These are phyloP conservation scores for Ahaetulla prasina DNA, from an alignment of 2,113 vertebrate species.

Conservation along the genomic window DNA sequence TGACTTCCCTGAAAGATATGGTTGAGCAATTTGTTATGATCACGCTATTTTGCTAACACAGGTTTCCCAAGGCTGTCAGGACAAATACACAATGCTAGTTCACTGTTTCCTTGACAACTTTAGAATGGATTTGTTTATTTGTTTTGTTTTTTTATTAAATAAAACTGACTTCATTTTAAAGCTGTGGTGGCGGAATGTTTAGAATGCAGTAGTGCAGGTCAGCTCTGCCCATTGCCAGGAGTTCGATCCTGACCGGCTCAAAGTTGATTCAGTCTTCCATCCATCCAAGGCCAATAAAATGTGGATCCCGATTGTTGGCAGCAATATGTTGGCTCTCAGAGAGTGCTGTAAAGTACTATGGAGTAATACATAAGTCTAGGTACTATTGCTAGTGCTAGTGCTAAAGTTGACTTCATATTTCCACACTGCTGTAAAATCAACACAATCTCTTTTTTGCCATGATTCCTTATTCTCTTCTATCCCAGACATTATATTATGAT, in stretches of 20 bases:
- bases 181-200: background rate
- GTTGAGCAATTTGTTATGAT: background rate
- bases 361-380: background rate
- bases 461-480: background rate
- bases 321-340: background rate
- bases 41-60: background rate
- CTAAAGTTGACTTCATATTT: background rate
- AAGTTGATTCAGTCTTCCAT: background rate
- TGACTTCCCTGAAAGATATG: background rate
- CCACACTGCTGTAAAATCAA: background rate
- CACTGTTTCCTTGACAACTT: background rate
- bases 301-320: background rate
- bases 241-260: background rate
- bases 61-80: background rate
- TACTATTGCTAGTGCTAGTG: background rate
- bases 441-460: background rate
- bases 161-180: background rate
- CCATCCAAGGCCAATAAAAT: background rate
- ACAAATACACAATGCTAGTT: background rate
- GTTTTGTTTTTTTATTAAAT: background rate
- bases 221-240: background rate
- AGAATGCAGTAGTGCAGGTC: background rate
- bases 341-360: background rate
- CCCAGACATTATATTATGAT: background rate
- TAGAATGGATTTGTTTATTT: background rate